Evolutionary conservation across 2,797 vertebrate species (phyloP).

Genomic region (Poeciliopsis paucimaculata): DNA sequence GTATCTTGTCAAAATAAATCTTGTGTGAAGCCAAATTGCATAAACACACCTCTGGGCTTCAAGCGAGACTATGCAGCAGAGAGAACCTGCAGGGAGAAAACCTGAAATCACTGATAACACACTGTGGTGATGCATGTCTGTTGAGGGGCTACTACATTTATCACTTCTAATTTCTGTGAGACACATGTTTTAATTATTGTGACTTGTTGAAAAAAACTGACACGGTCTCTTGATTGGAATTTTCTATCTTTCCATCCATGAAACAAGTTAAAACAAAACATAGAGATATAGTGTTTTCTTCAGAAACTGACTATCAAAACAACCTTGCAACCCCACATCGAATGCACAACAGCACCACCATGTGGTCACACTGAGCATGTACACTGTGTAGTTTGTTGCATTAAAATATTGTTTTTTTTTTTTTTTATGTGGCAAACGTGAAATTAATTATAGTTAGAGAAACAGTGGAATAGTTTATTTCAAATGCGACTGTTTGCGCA

Average conservation of each 20-base stretch:
- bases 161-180: background rate
- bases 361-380: slow-evolving; percentile 40
- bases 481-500: background rate
- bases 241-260: background rate
- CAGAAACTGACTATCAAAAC: slow-evolving; percentile 12
- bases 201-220: background rate
- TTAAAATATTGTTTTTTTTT: background rate
- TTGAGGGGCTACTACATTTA: background rate
- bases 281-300: background rate
- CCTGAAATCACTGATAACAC: slow-evolving; percentile 34
- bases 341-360: slow-evolving; percentile 69
- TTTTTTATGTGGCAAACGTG: background rate
- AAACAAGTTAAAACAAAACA: background rate
- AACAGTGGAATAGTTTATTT: background rate
- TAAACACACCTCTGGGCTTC: slow-evolving; percentile 59
- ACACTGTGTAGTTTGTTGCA: background rate
- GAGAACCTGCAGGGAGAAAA: slow-evolving; percentile 38
- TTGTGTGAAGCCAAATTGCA: slow-evolving; percentile 48
- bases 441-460: background rate
- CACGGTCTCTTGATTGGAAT: background rate
- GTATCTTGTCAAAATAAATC: slow-evolving; percentile 59
- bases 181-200: background rate
- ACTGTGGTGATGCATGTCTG: slow-evolving; percentile 28
- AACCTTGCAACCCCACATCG: slow-evolving; percentile 22
- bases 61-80: slow-evolving; percentile 9